Percentiles rank a stretch among this genome's conserved stretches.
phyloP scores from a whole-genome alignment of 2,888 invertebrate genomes.

The Idaea dimidiata region DNA sequence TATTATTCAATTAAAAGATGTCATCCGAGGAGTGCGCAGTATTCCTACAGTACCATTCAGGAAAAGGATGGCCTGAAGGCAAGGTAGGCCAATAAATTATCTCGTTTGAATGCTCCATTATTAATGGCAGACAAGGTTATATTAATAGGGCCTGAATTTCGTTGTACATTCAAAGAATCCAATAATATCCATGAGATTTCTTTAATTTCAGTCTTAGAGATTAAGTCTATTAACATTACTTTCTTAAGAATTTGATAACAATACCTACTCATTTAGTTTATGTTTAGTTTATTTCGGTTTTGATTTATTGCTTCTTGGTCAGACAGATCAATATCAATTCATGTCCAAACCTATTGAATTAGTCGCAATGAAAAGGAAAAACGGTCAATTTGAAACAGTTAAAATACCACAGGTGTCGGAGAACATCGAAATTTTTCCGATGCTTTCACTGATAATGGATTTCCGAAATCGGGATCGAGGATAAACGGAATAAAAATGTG shows the following conservation, averaged over 20 bases:
- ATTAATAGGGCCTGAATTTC: slow-evolving; percentile 2
- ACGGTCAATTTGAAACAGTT: not conserved
- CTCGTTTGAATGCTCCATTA: slow-evolving; percentile 4
- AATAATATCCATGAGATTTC: not conserved
- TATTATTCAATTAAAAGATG: slow-evolving; percentile 4
- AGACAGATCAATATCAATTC: not conserved
- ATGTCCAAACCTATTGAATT: not conserved
- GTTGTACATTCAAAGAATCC: not conserved
- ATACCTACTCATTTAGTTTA: not conserved
- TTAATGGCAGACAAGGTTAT: slow-evolving; percentile 4
- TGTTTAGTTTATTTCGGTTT: not conserved
- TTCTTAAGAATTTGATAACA: not conserved
- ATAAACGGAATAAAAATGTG: not conserved
- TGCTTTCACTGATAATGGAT: not conserved
- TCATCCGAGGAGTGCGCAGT: slow-evolving; percentile 1
- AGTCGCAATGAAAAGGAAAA: not conserved
- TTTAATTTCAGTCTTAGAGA: not conserved
- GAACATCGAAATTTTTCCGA: not conserved
- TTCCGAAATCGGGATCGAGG: not conserved
- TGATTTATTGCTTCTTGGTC: not conserved
- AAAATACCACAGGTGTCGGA: not conserved
- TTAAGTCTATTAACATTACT: not conserved
- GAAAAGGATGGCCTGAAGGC: slow-evolving; percentile 3
- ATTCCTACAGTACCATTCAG: slow-evolving; percentile 3
- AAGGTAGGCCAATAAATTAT: slow-evolving; percentile 4